Base-by-base conservation (phyloP, 2,113 vertebrate genomes). In the Nansenia antarctica region DNA sequence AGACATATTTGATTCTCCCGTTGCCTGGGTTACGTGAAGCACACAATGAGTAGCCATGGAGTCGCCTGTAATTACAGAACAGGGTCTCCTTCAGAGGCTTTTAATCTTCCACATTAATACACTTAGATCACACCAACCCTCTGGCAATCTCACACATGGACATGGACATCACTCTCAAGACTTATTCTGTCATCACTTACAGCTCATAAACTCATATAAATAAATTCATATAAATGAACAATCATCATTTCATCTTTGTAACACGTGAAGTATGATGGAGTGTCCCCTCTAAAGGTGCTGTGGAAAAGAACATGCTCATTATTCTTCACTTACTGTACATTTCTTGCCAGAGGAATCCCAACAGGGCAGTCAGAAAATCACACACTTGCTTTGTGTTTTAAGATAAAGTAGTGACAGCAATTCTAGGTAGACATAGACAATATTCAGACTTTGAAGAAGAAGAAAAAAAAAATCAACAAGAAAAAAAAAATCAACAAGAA, bases 21-120 rank as follows among this genome's bases (percentile, higher is more conserved):
- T 91, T 89, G 78, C 88, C 85, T 55, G 61, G 85, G 88, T 77
- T 82, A 90, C 86, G 59, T 71, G 74, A 83, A 80, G 84, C 82
- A 85, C 86, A 81, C 86, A 80, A 85, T 78, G 85, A 85, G 71
- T 75, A 69, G 78, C 69, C 75, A 76, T 52, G 77, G 76, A 74
- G 78, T 82, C 72, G 86, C 59, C 85, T 83, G 79, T 92, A 92
- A 91, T 93, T 91, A 92, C 73, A 80, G 81, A 82, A 72, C 72
- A 80, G 84, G 74, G 82, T 84, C 86, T 85, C 83, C 83, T 80
- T 88, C 82, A 65, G 65, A 85, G 76, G 85, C 86, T 90, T 83
- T n/a, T 86, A 86, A 87, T 89, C 80, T 84, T 78, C 53, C 79
- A 79, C 82, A 83, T 68, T 75, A 85, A 80, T 72, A 75, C 67